Evolutionary conservation across 2,888 invertebrate species (phyloP), one percentile per base, ranked within the genome.

Genomic region (Clunio marinus): DNA sequence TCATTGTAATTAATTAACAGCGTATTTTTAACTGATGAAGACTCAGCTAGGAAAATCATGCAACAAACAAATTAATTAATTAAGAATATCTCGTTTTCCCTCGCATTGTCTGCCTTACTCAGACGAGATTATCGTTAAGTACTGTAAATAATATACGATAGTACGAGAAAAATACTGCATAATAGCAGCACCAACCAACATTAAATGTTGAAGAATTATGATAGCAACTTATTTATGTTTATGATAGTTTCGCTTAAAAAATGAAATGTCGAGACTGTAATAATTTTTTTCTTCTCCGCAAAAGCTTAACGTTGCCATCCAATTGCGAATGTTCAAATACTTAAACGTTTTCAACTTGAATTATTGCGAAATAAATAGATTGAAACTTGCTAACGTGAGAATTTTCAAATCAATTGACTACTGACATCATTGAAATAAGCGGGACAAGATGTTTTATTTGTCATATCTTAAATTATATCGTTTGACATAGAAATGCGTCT

Each of bases 261-360:
- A n/a, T n/a, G n/a, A 32, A 32, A 32, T 32, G 32, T n/a, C n/a
- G n/a, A n/a, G n/a, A n/a, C 51, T 51, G 51, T 51, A 51, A 22
- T 20, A 51, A 13, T 51, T 22, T 22, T 51, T 51, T 4, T 51
- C 35, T 37, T 2, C 35, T 37, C n/a, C n/a, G 15, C 20, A 46
- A 55, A 24, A 15, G 32, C 32, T 32, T 32, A 4, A 32, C 8
- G 8, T 7, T 8, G 32, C 32, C 4, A 32, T 8, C 4, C 5
- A 32, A 32, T 7, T 8, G 8, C 8, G 32, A 32, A 32, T 4
- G 5, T 32, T 32, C 8, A 32, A 32, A 4, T 32, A 7, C 5
- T 32, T 8, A 32, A 32, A 32, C 4, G 32, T 32, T 7, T 32
- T 32, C 8, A 7, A 32, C 5, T 32, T 7, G 32, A 32, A 32